Conservation (phyloP, 2,888 invertebrate species). For the Drosophila multiciliata region DNA sequence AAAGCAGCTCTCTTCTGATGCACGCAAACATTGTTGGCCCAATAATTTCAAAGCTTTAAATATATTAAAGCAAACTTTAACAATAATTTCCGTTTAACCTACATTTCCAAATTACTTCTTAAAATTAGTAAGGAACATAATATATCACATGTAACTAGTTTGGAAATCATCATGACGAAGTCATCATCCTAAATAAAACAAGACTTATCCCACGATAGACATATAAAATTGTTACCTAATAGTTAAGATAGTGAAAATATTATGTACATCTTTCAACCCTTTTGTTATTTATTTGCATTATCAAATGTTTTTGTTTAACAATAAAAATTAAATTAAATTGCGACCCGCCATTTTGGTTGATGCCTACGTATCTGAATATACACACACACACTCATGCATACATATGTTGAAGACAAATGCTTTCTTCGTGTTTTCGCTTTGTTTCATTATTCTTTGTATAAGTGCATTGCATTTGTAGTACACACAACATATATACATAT, state of each 20-base stretch:
- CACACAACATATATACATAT: conserved; percentile 3
- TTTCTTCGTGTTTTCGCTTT: conserved; percentile 37
- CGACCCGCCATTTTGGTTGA: conserved; percentile 35
- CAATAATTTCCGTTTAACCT: background rate
- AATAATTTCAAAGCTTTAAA: background rate
- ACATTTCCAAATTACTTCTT: background rate
- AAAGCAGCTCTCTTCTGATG: background rate
- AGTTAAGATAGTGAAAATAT: background rate
- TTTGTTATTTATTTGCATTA: conserved; percentile 6
- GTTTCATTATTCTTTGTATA: conserved; percentile 47
- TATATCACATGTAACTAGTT: background rate
- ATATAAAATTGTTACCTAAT: background rate
- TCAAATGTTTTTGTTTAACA: conserved; percentile 13
- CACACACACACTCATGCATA: background rate
- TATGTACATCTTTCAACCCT: background rate
- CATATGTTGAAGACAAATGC: background rate
- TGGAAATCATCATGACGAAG: background rate
- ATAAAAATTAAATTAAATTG: conserved; percentile 30
- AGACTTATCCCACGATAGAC: background rate
- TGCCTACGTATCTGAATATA: background rate
- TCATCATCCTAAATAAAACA: background rate
- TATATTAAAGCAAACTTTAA: background rate
- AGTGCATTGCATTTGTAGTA: conserved; percentile 47
- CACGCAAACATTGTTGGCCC: background rate
- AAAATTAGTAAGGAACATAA: background rate